These are phyloP conservation scores for Apomyelois bistriatella DNA, from an alignment of 2,888 invertebrate genomes.

Conservation along the genomic window DNA sequence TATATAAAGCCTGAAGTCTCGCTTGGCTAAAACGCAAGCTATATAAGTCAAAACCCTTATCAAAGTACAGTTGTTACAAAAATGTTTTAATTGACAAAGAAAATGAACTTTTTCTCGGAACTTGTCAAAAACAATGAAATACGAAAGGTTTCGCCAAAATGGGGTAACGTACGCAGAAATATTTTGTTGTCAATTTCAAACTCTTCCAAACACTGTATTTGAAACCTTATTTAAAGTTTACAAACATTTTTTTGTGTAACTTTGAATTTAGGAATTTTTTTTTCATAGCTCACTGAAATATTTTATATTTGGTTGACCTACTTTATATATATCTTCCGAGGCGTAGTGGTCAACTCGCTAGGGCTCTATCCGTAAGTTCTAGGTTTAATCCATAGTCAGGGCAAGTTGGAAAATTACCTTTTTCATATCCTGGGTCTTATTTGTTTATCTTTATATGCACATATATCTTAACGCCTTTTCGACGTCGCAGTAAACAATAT, in stretches of 20 bases:
- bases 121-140: slow-evolving; percentile 36
- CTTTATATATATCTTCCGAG: no score
- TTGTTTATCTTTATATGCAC: no score
- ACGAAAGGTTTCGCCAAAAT: slow-evolving; percentile 16
- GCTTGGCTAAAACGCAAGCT: no score
- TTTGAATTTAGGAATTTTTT: background rate
- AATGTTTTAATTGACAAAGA: slow-evolving; percentile 36
- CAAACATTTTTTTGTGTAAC: background rate
- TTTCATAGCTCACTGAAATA: background rate
- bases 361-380: no score
- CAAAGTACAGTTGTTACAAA: slow-evolving; percentile 7
- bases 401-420: no score
- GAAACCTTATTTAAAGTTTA: slow-evolving; percentile 3
- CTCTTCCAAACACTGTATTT: background rate
- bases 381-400: no score
- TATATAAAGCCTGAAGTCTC: no score
- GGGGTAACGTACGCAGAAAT: background rate
- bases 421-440: no score
- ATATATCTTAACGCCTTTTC: no score
- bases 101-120: slow-evolving; percentile 34
- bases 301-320: background rate
- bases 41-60: no score
- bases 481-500: no score
- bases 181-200: background rate
- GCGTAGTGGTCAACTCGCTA: no score